Conservation (phyloP, 2,797 vertebrate genomes). For the Neostethus bicornis region DNA sequence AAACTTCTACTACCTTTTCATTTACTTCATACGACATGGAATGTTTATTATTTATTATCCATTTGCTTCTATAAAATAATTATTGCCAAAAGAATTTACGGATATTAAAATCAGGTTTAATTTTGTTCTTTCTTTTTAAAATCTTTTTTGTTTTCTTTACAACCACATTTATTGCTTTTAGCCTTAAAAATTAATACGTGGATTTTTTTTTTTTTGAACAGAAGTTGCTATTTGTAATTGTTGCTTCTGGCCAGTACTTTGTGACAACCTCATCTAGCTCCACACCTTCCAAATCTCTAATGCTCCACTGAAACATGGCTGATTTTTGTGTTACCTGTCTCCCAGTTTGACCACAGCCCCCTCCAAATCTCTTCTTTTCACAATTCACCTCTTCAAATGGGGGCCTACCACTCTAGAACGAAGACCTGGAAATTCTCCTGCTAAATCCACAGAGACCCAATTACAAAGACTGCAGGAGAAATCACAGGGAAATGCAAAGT, state of each 20-base stretch:
- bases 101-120: not conserved
- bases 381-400: conserved; percentile 39
- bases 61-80: not conserved
- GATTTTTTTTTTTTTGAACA: not conserved
- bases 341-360: conserved; percentile 31
- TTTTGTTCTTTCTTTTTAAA: not conserved
- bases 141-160: not conserved
- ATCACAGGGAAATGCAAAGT: conserved; percentile 70
- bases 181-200: not conserved
- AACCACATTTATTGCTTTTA: not conserved
- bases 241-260: not conserved
- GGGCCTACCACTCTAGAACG: conserved; percentile 48
- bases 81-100: not conserved
- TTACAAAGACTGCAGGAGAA: conserved; percentile 70
- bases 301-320: conserved; percentile 17
- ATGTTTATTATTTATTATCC: conserved; percentile 10
- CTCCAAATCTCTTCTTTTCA: conserved; percentile 12
- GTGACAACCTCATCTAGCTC: not conserved
- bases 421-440: conserved; percentile 50
- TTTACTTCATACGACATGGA: conserved; percentile 4
- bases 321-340: conserved; percentile 28
- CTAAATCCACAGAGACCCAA: conserved; percentile 79
- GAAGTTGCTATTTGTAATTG: not conserved
- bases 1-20: conserved; percentile 9
- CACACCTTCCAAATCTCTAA: not conserved